Conservation (phyloP, 2,797 vertebrate genomes). For the Crenichthys baileyi region DNA sequence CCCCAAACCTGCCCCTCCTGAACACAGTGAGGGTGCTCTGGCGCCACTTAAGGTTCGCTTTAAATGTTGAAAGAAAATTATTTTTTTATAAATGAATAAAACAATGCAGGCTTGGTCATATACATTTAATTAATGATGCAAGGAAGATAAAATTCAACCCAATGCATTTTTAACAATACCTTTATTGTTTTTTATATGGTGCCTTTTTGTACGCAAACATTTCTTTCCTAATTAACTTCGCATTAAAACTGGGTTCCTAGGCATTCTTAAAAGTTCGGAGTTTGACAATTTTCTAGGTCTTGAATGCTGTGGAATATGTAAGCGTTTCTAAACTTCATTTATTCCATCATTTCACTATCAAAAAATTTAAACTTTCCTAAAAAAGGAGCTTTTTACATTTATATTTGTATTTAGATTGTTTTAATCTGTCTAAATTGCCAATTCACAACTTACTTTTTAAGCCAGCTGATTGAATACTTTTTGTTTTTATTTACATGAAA, state of each 20-base stretch:
- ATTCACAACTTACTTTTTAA: not conserved
- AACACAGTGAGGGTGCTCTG: not conserved
- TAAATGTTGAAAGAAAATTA: not conserved
- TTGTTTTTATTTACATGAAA: not conserved
- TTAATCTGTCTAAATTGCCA: not conserved
- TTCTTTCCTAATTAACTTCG: not conserved
- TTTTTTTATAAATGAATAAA: not conserved
- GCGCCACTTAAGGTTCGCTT: not conserved
- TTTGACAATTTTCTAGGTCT: not conserved
- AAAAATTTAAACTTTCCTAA: not conserved
- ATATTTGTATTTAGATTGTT: too few species aligned
- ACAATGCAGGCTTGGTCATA: not conserved
- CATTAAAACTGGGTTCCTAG: not conserved
- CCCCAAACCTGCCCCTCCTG: conserved; percentile 17
- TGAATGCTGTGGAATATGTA: not conserved
- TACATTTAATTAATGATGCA: not conserved
- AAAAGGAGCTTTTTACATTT: not conserved
- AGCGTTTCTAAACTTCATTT: not conserved
- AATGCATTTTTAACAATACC: not conserved
- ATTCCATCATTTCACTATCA: not conserved
- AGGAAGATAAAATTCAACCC: not conserved
- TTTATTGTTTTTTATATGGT: not conserved
- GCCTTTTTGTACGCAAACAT: not conserved
- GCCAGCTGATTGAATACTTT: not conserved
- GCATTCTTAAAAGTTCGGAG: not conserved